Evolutionary conservation across 2,113 vertebrate species (phyloP), one percentile per base, ranked within the genome.

Genomic region (Columba livia): DNA sequence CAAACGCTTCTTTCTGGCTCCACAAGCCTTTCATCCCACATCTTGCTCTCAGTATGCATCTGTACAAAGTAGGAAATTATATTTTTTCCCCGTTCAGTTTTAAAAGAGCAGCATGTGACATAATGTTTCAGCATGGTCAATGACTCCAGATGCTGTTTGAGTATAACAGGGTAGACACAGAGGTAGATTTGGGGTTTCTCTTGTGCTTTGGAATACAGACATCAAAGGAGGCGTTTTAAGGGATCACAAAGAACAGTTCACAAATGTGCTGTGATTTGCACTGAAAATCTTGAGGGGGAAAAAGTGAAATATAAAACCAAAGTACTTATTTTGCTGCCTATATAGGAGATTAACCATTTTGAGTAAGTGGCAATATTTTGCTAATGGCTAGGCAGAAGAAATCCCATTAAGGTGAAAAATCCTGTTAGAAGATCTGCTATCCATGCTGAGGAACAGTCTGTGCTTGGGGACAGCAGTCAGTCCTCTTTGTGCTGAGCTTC

Each of bases 1-100:
- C 2, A 2, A 75, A 69, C 23, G 1, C 42, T 94, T 61, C 89
- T 70, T 94, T 48, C 92, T 56, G 78, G 73, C 61, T 91, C 70
- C 85, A 71, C 38, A 25, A 91, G 53, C 73, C 84, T 93, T 94
- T 94, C 81, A 91, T 75, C 65, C 88, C 90, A 88, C 58, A 44
- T 47, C 79, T 91, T 88, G 71, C 79, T 88, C 85, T 88, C 70
- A 61, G 78, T 78, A 44, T 23, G 34, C 44, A 28, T 65, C 85
- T 89, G 34, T 74, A 83, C 38, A n/a, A 64, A 82, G 26, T 5
- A 48, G 17, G 24, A 88, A 85, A 93, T 66, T 47, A 32, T 38
- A 17, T 50, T 42, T 7, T 44, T 23, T 20, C 6, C 1, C 19
- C 4, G 12, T 24, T 12, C 5, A 13, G 0, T 79, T 79, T 94